A percentile compares a stretch with the other conserved stretches of the same genome.
Evolutionary conservation across 1,140 invertebrate species (phyloP).

Genomic region (Caenorhabditis tropicalis): DNA sequence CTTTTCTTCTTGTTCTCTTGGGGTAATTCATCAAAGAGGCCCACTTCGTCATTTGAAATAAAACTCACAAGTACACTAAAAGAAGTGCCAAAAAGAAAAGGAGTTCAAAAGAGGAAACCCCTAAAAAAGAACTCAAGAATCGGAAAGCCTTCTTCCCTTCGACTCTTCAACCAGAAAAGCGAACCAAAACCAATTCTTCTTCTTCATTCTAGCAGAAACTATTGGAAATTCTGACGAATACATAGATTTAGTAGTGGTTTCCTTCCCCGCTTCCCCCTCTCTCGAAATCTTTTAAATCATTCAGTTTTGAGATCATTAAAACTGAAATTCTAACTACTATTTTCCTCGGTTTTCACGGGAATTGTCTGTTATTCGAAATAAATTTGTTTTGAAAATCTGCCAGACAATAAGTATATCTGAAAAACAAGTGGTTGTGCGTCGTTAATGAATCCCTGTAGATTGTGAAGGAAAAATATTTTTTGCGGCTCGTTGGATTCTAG

Average conservation of each 20-base stretch:
- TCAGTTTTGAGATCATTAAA: neutral
- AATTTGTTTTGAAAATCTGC: no score
- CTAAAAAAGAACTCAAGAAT: slow-evolving; percentile 19
- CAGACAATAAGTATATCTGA: no score
- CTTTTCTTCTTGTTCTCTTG: neutral
- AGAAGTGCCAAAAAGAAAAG: neutral
- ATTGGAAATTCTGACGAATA: slow-evolving; percentile 44
- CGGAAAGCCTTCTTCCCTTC: neutral
- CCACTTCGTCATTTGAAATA: slow-evolving; percentile 2
- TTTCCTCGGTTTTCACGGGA: no score
- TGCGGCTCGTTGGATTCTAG: no score
- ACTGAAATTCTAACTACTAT: no score
- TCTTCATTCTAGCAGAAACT: slow-evolving; percentile 45
- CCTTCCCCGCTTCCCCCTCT: neutral
- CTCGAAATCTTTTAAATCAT: neutral
- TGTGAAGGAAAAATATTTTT: no score
- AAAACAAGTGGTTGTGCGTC: no score
- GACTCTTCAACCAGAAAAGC: neutral
- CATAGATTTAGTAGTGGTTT: slow-evolving; percentile 33
- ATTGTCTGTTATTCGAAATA: no score
- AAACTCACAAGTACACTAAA: no score
- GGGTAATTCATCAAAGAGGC: slow-evolving; percentile 34
- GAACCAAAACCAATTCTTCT: slow-evolving; percentile 31
- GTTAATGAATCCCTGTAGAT: no score
- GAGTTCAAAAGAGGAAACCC: neutral